Evolutionary conservation across 2,797 vertebrate genomes (phyloP).

Genomic region (Sebastes cheni): DNA sequence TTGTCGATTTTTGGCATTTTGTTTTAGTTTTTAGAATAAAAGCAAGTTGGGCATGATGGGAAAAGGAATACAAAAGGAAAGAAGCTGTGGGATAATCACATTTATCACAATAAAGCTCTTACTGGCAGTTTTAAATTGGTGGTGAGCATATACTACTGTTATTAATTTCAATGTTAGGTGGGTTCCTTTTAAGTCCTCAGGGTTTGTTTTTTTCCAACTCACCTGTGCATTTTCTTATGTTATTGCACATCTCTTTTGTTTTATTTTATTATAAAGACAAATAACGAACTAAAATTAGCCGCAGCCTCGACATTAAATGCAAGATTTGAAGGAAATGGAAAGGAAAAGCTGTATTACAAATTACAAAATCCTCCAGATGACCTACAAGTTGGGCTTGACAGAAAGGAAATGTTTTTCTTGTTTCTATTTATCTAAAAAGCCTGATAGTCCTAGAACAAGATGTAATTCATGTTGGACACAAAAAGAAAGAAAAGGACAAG

Average conservation of each 20-base stretch:
- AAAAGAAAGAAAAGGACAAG: not conserved
- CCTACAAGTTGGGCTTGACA: not conserved
- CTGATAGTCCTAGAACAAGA: too few relatives aligned
- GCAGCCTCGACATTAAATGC: not conserved
- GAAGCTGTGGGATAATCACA: not conserved
- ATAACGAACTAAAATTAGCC: not conserved
- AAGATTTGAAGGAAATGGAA: too few relatives aligned
- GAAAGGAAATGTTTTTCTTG: not conserved
- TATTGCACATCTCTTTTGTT: too few relatives aligned
- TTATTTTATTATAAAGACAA: too few relatives aligned
- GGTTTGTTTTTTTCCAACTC: too few relatives aligned
- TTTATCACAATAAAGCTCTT: not conserved
- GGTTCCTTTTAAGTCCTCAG: too few relatives aligned
- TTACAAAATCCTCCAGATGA: not conserved
- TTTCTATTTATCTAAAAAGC: not conserved
- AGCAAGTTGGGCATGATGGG: not conserved
- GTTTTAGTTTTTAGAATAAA: not conserved
- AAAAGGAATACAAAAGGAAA: not conserved
- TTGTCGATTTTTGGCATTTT: not conserved
- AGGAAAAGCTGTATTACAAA: not conserved
- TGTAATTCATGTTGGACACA: not conserved
- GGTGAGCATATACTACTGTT: too few relatives aligned
- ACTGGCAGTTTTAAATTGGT: not conserved
- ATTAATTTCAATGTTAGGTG: accelerated
- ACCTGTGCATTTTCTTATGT: too few relatives aligned